Base-by-base conservation (phyloP, 2,888 invertebrate species). In the Trachelus tabidus region DNA sequence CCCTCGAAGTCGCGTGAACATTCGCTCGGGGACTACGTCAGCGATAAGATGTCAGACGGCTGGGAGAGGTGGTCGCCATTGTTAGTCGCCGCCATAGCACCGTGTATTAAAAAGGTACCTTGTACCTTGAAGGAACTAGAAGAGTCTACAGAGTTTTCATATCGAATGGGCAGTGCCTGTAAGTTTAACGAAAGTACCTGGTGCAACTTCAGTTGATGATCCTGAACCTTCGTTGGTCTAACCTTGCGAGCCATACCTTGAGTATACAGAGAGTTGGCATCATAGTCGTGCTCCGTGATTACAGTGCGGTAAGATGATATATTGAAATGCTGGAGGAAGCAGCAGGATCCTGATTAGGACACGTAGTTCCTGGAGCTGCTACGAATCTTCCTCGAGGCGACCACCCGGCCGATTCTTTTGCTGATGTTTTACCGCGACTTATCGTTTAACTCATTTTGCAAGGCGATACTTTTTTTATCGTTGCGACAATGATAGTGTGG, bases 21-120 rank as follows among this genome's bases (percentile, higher is more conserved):
- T 56, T 56, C 23, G 56, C 23, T 56, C 56, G 56, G 56, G 9
- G 23, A 56, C 56, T 56, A 56, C 56, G 56, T 56, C 6, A 56
- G 56, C 23, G 23, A 73, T 56, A 76, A 35, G 23, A 78, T 78
- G 75, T 40, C n/a, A 30, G 71, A 76, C 31, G 68, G 73, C 35
- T 76, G 75, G 76, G 23, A 69, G 35, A 69, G 76, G 15, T 78
- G 68, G 73, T 76, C 76, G 9, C 78, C 75, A 40, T 31, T 35
- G 11, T 75, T 76, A 40, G 15, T 76, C 40, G 71, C 75, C 11
- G 37, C 78, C 4, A 76, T 76, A 30, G 37, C 34, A 23, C 75
- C 78, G 35, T 68, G 34, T 73, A 31, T 11, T 23, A 37, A 30
- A 30, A 37, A 31, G 33, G 71, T 33, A 56, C 56, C 56, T 56